Conservation (phyloP, 1,140 invertebrate genomes). For the Cherax destructor region DNA sequence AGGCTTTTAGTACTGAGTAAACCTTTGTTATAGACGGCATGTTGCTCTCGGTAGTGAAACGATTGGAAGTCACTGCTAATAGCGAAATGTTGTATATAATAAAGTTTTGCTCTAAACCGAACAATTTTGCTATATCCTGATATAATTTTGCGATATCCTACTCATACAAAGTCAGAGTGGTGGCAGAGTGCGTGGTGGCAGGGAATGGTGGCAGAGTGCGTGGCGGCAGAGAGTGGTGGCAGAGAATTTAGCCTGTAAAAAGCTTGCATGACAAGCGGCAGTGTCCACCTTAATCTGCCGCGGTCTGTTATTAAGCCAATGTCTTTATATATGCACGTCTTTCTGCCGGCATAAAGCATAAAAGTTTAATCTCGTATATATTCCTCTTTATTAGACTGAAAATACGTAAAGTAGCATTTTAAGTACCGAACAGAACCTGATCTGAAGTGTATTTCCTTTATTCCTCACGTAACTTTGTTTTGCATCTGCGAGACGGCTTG, state of each 20-base stretch:
- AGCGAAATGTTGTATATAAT: no score
- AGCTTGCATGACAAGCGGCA: neutral
- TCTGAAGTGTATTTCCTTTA: neutral
- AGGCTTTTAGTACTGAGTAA: no score
- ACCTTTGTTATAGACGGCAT: no score
- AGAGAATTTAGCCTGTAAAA: neutral
- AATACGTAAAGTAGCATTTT: neutral
- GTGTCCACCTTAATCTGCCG: neutral
- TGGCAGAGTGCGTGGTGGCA: no score
- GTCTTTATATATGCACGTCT: neutral
- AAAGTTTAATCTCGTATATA: neutral
- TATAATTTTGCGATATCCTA: no score
- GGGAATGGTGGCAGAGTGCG: neutral
- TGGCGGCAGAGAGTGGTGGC: no score
- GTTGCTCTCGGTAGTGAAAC: no score
- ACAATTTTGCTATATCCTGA: no score
- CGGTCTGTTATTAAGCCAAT: neutral
- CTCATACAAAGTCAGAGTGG: no score
- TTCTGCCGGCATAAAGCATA: neutral
- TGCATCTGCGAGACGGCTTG: no score
- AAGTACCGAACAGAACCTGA: neutral
- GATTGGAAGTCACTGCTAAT: no score
- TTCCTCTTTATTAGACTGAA: neutral
- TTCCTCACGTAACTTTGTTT: neutral
- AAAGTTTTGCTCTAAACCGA: no score